Evolutionary conservation across 2,113 vertebrate species (phyloP), one percentile per base, ranked within the genome.

Genomic region (Tapirus terrestris): DNA sequence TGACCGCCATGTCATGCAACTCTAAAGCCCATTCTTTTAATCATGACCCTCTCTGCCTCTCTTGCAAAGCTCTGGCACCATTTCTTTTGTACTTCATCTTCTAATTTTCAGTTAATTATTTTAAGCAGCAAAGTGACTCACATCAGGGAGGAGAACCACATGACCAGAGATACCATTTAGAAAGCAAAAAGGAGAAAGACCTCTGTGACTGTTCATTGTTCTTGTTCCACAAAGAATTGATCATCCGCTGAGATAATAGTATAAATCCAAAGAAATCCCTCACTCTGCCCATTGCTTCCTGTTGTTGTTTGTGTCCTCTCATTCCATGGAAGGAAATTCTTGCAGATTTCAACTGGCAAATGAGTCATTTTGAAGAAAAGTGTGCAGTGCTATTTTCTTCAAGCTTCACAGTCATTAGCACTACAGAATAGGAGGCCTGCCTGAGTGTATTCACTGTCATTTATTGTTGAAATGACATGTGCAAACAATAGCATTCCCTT

Each of bases 121-220:
- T 94, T 89, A 85, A 98, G 85, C 81, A 86, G 51, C 77, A 58
- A 2, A 96, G 3, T 73, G 89, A 48, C 91, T 96, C 95, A 88
- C 27, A 97, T 91, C 68, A 76, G 51, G 70, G 67, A 75, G 94
- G 92, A 60, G 84, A 11, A 63, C 83, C 70, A 2, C 82, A 48
- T 65, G 68, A 77, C 79, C 58, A 53, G 58, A 92, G 39, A 83
- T 60, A 61, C 70, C 70, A 51, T 9, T 93, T 96, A 93, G 92
- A 92, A 72, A 67, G 58, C 0, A 0, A 86, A 85, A 93, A 53
- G 70, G 60, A 89, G 67, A 89, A 67, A 39, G 76, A 45, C 86
- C 81, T 65, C 2, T 0, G 76, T 14, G 51, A 60, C 80, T 45
- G 53, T 88, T 95, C 36, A 80, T 88, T 95, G 76, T 97, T 89